Percentiles rank a stretch among this genome's conserved stretches.
Conservation (phyloP, 2,113 vertebrate genomes). For the Synodontis membranacea region DNA sequence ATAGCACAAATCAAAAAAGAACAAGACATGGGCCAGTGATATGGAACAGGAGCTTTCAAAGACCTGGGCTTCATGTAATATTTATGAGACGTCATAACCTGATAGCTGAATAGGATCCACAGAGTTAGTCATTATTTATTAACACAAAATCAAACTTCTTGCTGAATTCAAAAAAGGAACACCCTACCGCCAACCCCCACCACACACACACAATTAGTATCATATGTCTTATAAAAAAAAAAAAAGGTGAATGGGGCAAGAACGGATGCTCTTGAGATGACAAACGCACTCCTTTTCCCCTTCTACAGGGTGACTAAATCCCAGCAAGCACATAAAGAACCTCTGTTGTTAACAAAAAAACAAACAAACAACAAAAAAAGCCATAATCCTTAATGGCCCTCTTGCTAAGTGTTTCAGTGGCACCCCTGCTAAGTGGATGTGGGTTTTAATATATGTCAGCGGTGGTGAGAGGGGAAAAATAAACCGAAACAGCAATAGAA, state of each 20-base stretch:
- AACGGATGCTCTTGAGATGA: not conserved
- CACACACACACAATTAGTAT: not conserved
- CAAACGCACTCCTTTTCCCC: not conserved
- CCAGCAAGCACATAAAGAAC: not conserved
- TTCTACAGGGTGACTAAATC: constrained; percentile 13
- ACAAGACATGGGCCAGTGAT: constrained; percentile 30
- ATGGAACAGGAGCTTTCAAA: constrained; percentile 26
- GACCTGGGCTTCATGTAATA: constrained; percentile 36
- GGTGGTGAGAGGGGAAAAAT: not conserved
- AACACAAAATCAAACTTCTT: constrained; percentile 44
- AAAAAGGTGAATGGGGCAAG: not conserved
- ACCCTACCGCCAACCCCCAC: not conserved
- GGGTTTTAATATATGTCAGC: not conserved
- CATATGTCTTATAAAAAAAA: not conserved
- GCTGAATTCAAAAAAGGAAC: constrained; percentile 28
- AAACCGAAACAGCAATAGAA: not conserved
- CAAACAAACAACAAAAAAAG: not conserved
- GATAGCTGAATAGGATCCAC: constrained; percentile 17
- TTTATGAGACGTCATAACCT: constrained; percentile 48
- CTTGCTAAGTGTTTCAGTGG: not conserved
- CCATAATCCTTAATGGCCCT: constrained; percentile 1
- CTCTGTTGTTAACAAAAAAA: not conserved
- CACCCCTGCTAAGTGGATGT: not conserved
- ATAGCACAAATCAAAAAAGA: constrained; percentile 35
- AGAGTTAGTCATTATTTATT: constrained; percentile 51